Conservation (phyloP, 2,888 invertebrate species). For the Apamea crenata region DNA sequence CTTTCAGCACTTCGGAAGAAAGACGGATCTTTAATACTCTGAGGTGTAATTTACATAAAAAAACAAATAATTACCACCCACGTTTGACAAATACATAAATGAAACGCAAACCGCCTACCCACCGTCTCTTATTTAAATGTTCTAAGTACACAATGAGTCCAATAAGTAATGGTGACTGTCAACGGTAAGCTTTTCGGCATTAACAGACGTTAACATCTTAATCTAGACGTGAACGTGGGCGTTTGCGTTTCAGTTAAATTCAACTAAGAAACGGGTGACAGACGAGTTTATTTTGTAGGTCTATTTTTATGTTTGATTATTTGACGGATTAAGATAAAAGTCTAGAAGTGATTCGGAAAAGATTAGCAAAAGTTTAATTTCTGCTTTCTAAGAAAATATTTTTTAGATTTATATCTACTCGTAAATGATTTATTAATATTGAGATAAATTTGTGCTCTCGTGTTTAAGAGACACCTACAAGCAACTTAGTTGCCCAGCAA, state of each 20-base stretch:
- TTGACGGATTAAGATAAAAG: not conserved
- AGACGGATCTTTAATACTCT: not conserved
- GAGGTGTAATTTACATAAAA: not conserved
- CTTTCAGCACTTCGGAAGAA: not conserved
- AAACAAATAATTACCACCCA: not conserved
- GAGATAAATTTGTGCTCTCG: not conserved
- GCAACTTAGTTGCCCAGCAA: no score
- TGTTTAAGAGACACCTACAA: not conserved
- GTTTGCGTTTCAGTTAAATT: slow-evolving; percentile 42
- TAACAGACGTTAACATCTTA: slow-evolving; percentile 62
- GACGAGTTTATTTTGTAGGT: not conserved
- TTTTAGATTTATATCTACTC: not conserved
- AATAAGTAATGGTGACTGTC: slow-evolving; percentile 63
- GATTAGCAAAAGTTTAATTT: not conserved
- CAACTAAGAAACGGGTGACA: slow-evolving; percentile 26
- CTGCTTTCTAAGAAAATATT: not conserved
- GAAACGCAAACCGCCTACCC: not conserved
- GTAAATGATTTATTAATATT: not conserved
- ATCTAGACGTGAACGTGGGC: slow-evolving; percentile 55
- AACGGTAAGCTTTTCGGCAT: slow-evolving; percentile 58
- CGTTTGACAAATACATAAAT: not conserved
- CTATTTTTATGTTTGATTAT: not conserved
- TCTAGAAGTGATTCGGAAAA: not conserved
- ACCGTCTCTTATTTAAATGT: slow-evolving; percentile 41
- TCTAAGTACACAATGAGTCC: slow-evolving; percentile 46